phyloP scores from a whole-genome alignment of 64 coral and sea anemone genomes.

The Actinia equina region DNA sequence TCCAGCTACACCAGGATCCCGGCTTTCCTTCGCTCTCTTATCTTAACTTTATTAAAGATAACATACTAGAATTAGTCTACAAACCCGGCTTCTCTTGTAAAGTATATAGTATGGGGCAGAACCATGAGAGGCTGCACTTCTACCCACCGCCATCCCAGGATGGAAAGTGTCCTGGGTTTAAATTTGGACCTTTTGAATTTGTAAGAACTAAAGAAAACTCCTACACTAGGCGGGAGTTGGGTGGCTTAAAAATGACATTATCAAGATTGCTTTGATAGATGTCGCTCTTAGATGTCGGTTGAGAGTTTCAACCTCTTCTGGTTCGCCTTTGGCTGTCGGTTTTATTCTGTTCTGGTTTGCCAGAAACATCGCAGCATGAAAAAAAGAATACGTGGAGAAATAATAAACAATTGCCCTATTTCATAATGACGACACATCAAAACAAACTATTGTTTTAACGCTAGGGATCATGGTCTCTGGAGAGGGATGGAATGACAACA shows the following conservation, averaged over 20 bases:
- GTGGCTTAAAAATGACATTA: not conserved
- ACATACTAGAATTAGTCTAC: conserved; percentile 81
- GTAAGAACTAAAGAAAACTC: conserved; percentile 38
- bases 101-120: conserved; percentile 79
- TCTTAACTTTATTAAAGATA: conserved; percentile 62
- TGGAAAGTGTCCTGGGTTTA: conserved; percentile 51
- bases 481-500: too few relatives aligned
- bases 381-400: too few relatives aligned
- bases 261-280: conserved; percentile 2
- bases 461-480: too few relatives aligned
- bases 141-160: conserved; percentile 23
- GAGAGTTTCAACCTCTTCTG: too few relatives aligned
- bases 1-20: conserved; percentile 72
- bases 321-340: too few relatives aligned
- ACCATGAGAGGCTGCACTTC: conserved; percentile 81
- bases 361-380: too few relatives aligned
- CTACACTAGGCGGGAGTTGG: not conserved
- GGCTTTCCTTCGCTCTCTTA: conserved; percentile 61
- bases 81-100: conserved; percentile 64
- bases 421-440: too few relatives aligned
- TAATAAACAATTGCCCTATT: too few relatives aligned
- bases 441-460: too few relatives aligned
- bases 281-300: too few relatives aligned
- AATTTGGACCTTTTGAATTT: conserved; percentile 89
- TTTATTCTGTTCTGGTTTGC: too few relatives aligned